These are phyloP conservation scores for Lophura nycthemera DNA, from an alignment of 2,113 vertebrate species.

Conservation along the genomic window DNA sequence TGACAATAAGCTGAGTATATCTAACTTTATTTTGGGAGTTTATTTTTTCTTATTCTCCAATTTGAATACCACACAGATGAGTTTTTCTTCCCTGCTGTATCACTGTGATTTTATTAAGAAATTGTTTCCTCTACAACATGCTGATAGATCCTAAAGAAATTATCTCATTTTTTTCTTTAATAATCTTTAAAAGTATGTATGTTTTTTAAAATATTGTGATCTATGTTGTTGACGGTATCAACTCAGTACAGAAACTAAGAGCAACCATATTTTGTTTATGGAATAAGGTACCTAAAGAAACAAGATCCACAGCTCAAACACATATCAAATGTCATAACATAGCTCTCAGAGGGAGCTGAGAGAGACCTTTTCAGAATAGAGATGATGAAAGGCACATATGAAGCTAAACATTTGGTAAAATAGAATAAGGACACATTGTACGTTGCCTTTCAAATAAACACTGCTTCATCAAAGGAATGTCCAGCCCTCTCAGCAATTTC, in stretches of 20 bases:
- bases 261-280: neutral
- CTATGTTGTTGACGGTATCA: neutral
- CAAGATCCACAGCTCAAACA: neutral
- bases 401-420: neutral
- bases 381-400: neutral
- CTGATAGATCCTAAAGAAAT: neutral
- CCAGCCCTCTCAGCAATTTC: neutral
- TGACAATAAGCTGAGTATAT: neutral
- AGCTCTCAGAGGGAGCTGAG: neutral
- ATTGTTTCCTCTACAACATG: neutral
- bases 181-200: neutral
- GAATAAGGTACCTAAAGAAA: neutral
- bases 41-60: neutral
- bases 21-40: neutral
- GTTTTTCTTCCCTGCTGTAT: neutral
- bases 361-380: neutral
- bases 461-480: neutral
- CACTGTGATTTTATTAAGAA: neutral
- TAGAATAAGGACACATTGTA: neutral
- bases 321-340: neutral
- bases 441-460: neutral
- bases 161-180: neutral
- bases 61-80: neutral
- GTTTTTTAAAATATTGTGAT: neutral
- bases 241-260: neutral